Conservation (phyloP, 2,797 vertebrate species). For the Acanthis flammea region DNA sequence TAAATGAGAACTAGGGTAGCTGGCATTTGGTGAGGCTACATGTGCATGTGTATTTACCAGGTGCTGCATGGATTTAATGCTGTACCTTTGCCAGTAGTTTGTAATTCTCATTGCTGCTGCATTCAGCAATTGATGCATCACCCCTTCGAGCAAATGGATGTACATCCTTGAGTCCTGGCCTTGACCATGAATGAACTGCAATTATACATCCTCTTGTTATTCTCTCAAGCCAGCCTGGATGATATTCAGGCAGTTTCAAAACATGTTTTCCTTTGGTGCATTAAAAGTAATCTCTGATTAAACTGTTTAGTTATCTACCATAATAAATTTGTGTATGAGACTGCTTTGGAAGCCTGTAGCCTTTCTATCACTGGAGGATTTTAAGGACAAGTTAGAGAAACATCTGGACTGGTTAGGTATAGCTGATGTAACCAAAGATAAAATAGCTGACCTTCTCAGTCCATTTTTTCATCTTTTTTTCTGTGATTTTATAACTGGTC, state of each 20-base stretch:
- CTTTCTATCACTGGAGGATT: background rate
- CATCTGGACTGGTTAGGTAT: background rate
- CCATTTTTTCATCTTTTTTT: background rate
- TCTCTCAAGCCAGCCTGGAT: background rate
- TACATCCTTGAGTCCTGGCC: background rate
- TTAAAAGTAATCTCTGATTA: conserved; percentile 13
- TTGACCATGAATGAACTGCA: background rate
- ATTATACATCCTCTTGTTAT: background rate
- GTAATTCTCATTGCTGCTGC: background rate
- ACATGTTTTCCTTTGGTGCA: background rate
- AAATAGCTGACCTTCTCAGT: conserved; percentile 25
- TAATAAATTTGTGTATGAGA: background rate
- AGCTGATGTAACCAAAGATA: background rate
- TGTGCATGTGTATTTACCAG: background rate
- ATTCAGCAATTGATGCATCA: background rate
- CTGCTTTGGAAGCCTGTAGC: background rate
- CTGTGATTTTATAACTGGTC: background rate
- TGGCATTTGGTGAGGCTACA: background rate
- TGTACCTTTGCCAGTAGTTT: background rate
- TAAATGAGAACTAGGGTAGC: background rate
- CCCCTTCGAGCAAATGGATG: background rate
- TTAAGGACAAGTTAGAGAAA: conserved; percentile 17
- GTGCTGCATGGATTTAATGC: background rate
- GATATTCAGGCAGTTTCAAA: background rate
- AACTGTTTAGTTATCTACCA: background rate